These are phyloP conservation scores for Sciurus carolinensis DNA, from an alignment of 2,797 vertebrate species.

Conservation along the genomic window DNA sequence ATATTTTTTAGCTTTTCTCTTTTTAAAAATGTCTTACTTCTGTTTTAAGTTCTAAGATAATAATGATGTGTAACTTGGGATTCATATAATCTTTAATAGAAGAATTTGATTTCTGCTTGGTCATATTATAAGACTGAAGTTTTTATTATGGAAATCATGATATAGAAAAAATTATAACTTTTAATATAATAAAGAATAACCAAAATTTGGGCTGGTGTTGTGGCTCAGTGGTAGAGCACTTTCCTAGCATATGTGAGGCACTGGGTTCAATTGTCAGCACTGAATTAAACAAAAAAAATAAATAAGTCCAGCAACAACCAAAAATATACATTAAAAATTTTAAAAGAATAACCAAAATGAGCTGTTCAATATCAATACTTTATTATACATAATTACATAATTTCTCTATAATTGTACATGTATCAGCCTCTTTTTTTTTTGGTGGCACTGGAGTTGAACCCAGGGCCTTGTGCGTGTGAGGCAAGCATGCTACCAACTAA, in stretches of 20 bases:
- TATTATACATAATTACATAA: not conserved
- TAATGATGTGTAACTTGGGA: not conserved
- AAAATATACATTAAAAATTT: too few relatives aligned
- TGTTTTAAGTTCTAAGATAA: conserved; percentile 1
- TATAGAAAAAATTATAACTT: not conserved
- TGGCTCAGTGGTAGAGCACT: too few relatives aligned
- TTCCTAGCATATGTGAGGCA: too few relatives aligned
- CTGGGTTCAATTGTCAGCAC: too few relatives aligned
- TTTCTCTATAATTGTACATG: not conserved
- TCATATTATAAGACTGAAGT: not conserved
- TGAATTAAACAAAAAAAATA: too few relatives aligned
- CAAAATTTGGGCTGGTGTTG: too few relatives aligned
- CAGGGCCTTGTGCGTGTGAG: too few relatives aligned
- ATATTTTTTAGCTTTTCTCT: not conserved
- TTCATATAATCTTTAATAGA: not conserved
- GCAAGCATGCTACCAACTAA: too few relatives aligned
- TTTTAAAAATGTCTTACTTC: not conserved
- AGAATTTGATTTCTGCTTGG: not conserved
- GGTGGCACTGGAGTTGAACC: too few relatives aligned
- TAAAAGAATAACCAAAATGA: not conserved
- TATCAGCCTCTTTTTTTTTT: not conserved
- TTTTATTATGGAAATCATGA: not conserved
- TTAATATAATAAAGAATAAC: not conserved
- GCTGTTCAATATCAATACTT: not conserved
- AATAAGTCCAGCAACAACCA: too few relatives aligned